phyloP scores from a whole-genome alignment of 2,888 invertebrate species.

The Papilio gigon region DNA sequence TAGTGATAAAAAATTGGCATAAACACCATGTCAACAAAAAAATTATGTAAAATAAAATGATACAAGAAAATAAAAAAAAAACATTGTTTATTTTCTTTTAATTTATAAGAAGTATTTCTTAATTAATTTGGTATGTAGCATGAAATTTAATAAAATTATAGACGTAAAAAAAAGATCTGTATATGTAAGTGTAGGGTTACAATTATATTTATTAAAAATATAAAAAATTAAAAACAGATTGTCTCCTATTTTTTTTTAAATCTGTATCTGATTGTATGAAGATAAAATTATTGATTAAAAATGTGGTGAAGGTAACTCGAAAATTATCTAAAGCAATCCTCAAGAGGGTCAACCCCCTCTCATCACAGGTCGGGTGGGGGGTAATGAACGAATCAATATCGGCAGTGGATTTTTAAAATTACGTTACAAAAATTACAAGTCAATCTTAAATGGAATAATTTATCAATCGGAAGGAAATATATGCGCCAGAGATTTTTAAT shows the following conservation, averaged over 20 bases:
- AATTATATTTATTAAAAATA: too few relatives aligned
- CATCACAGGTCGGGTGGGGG: too few relatives aligned
- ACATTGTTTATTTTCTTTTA: too few relatives aligned
- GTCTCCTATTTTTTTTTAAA: too few relatives aligned
- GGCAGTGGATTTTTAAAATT: too few relatives aligned
- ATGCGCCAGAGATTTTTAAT: too few relatives aligned
- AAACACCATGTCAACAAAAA: not conserved
- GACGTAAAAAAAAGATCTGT: not conserved
- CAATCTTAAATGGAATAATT: too few relatives aligned
- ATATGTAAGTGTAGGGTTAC: too few relatives aligned
- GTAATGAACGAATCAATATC: too few relatives aligned
- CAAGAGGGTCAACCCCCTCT: not conserved
- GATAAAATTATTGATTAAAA: not conserved
- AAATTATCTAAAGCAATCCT: not conserved
- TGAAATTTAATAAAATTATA: not conserved
- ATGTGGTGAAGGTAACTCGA: not conserved
- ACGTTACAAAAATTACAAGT: too few relatives aligned
- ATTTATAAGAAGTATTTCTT: not conserved
- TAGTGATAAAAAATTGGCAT: conserved; percentile 71
- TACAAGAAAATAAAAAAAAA: not conserved
- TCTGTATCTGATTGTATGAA: not conserved
- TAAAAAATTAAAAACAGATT: not conserved
- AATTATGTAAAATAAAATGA: not conserved
- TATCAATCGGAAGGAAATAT: too few relatives aligned
- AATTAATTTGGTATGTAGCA: not conserved